Base-by-base conservation (phyloP, 2,797 vertebrate genomes). In the Florisuga fusca region DNA sequence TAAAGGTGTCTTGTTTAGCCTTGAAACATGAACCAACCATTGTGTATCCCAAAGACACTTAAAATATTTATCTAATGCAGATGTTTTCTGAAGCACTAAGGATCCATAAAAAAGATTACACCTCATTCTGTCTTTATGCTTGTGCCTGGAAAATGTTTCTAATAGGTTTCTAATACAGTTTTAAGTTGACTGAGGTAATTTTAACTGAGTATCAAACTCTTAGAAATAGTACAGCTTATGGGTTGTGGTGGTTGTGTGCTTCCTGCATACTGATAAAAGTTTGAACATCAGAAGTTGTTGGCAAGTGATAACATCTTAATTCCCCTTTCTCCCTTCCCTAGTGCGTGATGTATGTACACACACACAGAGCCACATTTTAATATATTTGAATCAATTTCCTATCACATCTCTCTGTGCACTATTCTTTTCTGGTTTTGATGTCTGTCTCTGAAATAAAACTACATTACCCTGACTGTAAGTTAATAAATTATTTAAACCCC, bases 261-360 rank as follows among this genome's bases (percentile, higher is more conserved):
- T 67, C 15, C 20, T 80, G 0, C 26, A 50, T 43, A 18, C 26
- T 36, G 55, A 26, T 94, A 48, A 83, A 84, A 76, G 26, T 57
- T 51, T 69, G 34, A 68, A 27, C 19, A 34, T 67, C 34, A 27
- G 33, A 72, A 73, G 41, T 73, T 89, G 27, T 54, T 93, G 43
- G 12, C 57, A 66, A 69, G 36, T 75, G 16, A 11, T 54, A 77
- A 55, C 15, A 25, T 85, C 45, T 87, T 81, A 58, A 67, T 79
- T 92, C 14, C n/a, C 22, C 7, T 84, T 74, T 93, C 25, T 85
- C 18, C n/a, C 31, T 74, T 84, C 23, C 34, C n/a, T 22, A 57
- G 14, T 38, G 18, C 25, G 33, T 1, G 2, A 36, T 1, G 2
- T 2, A 0, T 20, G 9, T n/a, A 4, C 27, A 8, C 17, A 21